Percentiles rank a stretch among this genome's conserved stretches.
Evolutionary conservation across 1,140 invertebrate genomes (phyloP).

Genomic region (Zophobas morio): DNA sequence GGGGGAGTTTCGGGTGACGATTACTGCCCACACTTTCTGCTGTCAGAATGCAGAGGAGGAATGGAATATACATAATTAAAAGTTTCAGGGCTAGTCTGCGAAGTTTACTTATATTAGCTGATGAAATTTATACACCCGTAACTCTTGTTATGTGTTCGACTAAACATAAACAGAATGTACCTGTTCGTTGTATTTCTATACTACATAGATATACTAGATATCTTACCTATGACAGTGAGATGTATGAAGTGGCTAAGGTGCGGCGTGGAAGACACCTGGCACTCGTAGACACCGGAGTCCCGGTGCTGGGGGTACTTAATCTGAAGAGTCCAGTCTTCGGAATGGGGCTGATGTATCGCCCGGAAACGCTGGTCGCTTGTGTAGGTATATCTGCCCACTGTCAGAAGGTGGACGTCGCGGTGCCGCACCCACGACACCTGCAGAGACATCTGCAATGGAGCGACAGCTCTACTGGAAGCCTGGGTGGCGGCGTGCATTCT

Average conservation of each 20-base stretch:
- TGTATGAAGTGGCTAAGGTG: constrained; percentile 83
- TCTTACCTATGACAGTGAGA: constrained; percentile 83
- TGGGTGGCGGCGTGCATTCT: constrained; percentile 19
- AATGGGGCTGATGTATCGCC: constrained; percentile 85
- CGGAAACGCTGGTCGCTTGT: constrained; percentile 92
- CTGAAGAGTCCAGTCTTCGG: constrained; percentile 91
- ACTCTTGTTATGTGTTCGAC: no score
- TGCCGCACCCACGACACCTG: constrained; percentile 93
- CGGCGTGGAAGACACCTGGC: constrained; percentile 85
- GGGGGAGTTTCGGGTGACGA: not conserved
- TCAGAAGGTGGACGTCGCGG: constrained; percentile 89
- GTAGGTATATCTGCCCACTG: constrained; percentile 92
- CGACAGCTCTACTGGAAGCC: constrained; percentile 44
- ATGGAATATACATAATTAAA: no score
- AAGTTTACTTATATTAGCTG: no score
- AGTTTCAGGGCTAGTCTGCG: no score
- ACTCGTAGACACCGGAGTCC: constrained; percentile 85
- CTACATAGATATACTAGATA: constrained; percentile 56
- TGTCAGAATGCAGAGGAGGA: no score
- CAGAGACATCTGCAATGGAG: constrained; percentile 77
- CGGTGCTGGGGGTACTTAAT: constrained; percentile 79
- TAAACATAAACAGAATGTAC: no score
- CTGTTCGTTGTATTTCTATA: no score
- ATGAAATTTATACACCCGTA: no score
- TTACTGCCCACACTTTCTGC: no score